These are phyloP conservation scores for Octodon degus DNA, from an alignment of 2,113 vertebrate species.

Conservation along the genomic window DNA sequence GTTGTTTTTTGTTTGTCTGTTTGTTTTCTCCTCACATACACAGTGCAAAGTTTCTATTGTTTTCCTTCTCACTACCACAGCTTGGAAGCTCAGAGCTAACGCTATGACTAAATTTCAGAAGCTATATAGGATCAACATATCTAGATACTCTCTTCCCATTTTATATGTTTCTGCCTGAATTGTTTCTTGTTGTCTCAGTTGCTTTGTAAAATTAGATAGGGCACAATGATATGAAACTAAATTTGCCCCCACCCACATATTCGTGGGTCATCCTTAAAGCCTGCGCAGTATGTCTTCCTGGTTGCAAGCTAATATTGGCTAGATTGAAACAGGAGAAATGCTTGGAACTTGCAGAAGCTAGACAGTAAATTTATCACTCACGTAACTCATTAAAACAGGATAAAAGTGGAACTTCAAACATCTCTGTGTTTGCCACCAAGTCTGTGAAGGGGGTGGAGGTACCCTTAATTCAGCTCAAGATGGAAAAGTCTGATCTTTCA, in stretches of 20 bases:
- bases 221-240: slow-evolving; percentile 32
- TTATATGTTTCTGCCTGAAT: not conserved
- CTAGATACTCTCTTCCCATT: not conserved
- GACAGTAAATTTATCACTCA: slow-evolving; percentile 82
- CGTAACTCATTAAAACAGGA: slow-evolving; percentile 85
- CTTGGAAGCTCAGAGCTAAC: slow-evolving; percentile 40
- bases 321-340: slow-evolving; percentile 74
- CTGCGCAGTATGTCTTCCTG: slow-evolving; percentile 61
- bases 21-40: not conserved
- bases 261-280: slow-evolving; percentile 10
- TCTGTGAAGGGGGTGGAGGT: slow-evolving; percentile 69
- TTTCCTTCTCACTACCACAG: not conserved
- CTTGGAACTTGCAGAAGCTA: slow-evolving; percentile 78
- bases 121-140: not conserved
- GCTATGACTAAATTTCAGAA: slow-evolving; percentile 45
- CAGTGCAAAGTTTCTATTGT: not conserved
- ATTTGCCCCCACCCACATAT: not conserved
- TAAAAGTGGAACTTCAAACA: slow-evolving; percentile 84
- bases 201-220: slow-evolving; percentile 55
- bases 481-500: slow-evolving; percentile 70
- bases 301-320: slow-evolving; percentile 70
- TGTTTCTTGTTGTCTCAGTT: slow-evolving; percentile 30
- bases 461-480: slow-evolving; percentile 68
- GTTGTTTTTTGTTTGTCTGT: too few species aligned
- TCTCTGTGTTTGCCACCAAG: slow-evolving; percentile 77